Conservation (phyloP, 1,140 invertebrate genomes). For the Drosophila littoralis region DNA sequence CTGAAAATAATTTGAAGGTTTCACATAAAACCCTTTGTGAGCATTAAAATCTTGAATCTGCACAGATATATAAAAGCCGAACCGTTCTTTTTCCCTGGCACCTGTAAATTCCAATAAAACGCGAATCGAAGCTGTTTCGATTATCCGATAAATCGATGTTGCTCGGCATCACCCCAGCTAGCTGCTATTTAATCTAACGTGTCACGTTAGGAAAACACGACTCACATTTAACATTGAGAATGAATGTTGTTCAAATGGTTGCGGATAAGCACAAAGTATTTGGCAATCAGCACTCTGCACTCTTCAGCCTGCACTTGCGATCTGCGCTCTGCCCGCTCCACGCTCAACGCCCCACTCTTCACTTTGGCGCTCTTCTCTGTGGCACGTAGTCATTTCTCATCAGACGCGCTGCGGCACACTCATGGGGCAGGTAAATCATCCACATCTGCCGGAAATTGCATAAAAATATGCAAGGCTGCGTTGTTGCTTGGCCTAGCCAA, state of each 20-base stretch:
- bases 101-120: too few species aligned
- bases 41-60: too few species aligned
- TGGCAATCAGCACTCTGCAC: constrained; percentile 17
- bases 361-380: constrained; percentile 15
- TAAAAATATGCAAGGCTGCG: constrained; percentile 74
- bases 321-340: neutral
- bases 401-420: constrained; percentile 52
- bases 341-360: neutral
- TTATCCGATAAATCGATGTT: neutral
- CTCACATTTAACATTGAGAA: constrained; percentile 5
- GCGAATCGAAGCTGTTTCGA: neutral
- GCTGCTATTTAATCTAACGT: neutral
- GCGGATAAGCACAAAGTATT: constrained; percentile 22
- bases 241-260: constrained; percentile 36
- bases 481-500: constrained; percentile 30
- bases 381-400: constrained; percentile 32
- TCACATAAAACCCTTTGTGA: too few species aligned
- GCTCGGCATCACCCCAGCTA: neutral
- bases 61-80: too few species aligned
- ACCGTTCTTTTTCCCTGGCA: too few species aligned
- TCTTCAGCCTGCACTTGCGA: neutral
- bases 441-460: constrained; percentile 82
- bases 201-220: constrained; percentile 3
- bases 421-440: constrained; percentile 74
- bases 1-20: too few species aligned